Base-by-base conservation (phyloP, 1,140 invertebrate genomes). In the Drosophila auraria region DNA sequence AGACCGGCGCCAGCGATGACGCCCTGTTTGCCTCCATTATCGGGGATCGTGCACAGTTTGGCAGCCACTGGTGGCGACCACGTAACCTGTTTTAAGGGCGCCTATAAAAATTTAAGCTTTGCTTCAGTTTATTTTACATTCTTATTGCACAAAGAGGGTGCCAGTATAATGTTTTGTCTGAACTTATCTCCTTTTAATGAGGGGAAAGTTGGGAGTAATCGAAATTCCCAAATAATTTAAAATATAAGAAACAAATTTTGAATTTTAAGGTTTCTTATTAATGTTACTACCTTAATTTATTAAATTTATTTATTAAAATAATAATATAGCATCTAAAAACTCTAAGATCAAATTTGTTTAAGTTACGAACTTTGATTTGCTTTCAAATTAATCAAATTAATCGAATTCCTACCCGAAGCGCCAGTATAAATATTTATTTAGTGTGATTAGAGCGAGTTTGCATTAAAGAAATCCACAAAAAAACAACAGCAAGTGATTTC, bases 1-100 rank as follows among this genome's bases (percentile, higher is more conserved):
- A 69, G 64, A 61, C 64, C 73, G 81, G 81, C 81, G 81, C 81
- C 81, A 80, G 61, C 76, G 60, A 79, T 75, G 70, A 78, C 69
- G 60, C 58, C 70, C 42, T 62, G 69, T 83, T 80, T 80, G 81
- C 81, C 50, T 83, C 17, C 76, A 83, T 83, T 84, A 84, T 84
- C 82, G 33, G 12, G 3, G 45, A 57, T 57, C 36, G 2, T n/a
- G 6, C 0, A 75, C 80, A 72, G 61, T 82, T 82, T 82, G 12
- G 20, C 23, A 14, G 23, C 0, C 59, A 76, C 50, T 57, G 63
- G 50, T 9, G 25, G 11, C 63, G 42, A 62, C 64, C 61, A 72
- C 60, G 56, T 76, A 82, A 79, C 74, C 64, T 63, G 74, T 73
- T 77, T 75, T 58, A 38, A 66, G 57, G 27, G 49, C 20, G 27